Conservation (phyloP, 2,113 vertebrate species). For the Colinus virginianus region DNA sequence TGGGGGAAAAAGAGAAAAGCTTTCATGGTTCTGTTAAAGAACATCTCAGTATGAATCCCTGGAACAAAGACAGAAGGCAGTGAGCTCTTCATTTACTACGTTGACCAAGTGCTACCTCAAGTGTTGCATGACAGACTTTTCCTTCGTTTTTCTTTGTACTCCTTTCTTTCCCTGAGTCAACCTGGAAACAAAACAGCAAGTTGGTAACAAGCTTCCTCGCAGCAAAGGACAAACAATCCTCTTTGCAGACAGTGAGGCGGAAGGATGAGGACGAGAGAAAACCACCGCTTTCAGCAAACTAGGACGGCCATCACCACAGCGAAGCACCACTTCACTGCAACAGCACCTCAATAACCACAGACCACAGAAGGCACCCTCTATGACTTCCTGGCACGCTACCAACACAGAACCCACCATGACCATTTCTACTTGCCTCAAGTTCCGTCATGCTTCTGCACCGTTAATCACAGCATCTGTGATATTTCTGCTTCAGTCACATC, state of each 20-base stretch:
- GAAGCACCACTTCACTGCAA: not conserved
- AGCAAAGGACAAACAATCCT: not conserved
- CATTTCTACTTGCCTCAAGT: not conserved
- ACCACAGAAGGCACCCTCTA: not conserved
- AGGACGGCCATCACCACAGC: rapidly evolving
- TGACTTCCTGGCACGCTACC: rapidly evolving
- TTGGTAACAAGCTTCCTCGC: not conserved
- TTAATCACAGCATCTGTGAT: not conserved
- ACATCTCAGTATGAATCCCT: not conserved
- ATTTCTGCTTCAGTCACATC: not conserved
- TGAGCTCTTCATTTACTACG: not conserved
- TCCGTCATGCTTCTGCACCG: not conserved
- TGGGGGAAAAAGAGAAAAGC: not conserved
- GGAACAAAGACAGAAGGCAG: not conserved
- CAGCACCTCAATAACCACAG: rapidly evolving
- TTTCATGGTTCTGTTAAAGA: not conserved
- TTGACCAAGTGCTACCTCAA: not conserved
- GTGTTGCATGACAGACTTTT: not conserved
- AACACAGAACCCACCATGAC: not conserved
- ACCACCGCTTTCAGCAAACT: not conserved
- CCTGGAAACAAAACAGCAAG: not conserved
- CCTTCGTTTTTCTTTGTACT: not conserved
- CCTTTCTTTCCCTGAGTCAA: not conserved
- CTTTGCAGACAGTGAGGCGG: not conserved
- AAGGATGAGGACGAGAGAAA: not conserved